Base-by-base conservation (phyloP, 2,113 vertebrate species). In the Nannobrachium achirus region DNA sequence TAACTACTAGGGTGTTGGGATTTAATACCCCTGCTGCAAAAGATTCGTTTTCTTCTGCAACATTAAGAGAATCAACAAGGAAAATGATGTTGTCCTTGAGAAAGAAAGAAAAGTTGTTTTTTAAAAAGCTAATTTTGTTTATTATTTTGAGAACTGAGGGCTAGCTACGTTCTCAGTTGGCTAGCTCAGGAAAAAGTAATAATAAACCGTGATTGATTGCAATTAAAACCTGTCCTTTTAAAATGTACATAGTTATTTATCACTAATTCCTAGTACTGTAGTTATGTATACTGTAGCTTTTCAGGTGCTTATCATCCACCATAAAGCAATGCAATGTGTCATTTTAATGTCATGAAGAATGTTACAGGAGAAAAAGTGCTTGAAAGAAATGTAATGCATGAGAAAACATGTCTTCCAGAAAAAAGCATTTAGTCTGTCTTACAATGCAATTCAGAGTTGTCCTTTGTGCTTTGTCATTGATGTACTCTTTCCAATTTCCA, bases 241-340 rank as follows among this genome's bases (percentile, higher is more conserved):
- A 88, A 75, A 69, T 80, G 75, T 80, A 81, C 73, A 86, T 81
- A 76, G 69, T 69, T 81, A 82, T 89, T 88, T 80, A 88, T 79
- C 85, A 79, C 83, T 89, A 90, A 33, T 68, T 84, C 79, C 82
- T 86, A 85, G 79, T 84, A 88, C 71, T 80, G 75, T 89, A 90
- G 82, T 83, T 57, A 80, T 69, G 81, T 86, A 87, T n/a, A 82
- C 76, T 81, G 6, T 82, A 56, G 66, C 75, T 83, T 70, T 69
- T 48, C 33, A 67, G 73, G 56, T 78, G 57, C 61, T 61, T 60
- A 56, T 60, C 15, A 8, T 78, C 61, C 73, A 61, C 66, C 76
- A 69, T 69, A 63, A 81, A 75, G 67, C 84, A 83, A 73, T 33
- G 70, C 63, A 73, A 25, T 66, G 60, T 73, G 71, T 81, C 64